Percentiles rank a stretch among this genome's conserved stretches.
phyloP scores from a whole-genome alignment of 2,797 vertebrate species.

The Pseudomugil tenellus region DNA sequence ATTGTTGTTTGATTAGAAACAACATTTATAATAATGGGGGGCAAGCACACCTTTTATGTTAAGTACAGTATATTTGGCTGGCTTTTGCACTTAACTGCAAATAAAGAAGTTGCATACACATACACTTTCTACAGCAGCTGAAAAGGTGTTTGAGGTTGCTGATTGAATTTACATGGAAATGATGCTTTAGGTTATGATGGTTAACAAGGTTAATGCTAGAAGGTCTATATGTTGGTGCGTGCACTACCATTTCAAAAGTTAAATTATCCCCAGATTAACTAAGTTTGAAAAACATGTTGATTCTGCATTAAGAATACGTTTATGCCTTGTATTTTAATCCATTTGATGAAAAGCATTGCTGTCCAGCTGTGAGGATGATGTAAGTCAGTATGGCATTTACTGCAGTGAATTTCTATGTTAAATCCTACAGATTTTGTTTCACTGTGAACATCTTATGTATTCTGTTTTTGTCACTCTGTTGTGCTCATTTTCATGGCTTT shows the following conservation, averaged over 20 bases:
- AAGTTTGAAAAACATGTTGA: not conserved
- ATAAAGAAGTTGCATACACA: not conserved
- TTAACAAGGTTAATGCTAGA: not conserved
- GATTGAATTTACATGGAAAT: not conserved
- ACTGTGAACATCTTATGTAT: not conserved
- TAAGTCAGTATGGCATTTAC: not conserved
- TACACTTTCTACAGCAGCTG: not conserved
- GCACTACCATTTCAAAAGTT: not conserved
- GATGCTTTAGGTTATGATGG: not conserved
- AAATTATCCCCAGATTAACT: not conserved
- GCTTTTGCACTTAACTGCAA: not conserved
- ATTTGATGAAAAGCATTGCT: not conserved
- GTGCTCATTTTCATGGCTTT: too few species aligned
- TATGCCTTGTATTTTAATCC: not conserved
- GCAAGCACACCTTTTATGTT: too few species aligned
- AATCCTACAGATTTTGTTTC: not conserved
- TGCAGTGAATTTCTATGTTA: not conserved
- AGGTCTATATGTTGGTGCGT: not conserved
- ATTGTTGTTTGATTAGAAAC: not conserved
- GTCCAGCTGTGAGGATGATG: not conserved
- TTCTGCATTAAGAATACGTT: not conserved
- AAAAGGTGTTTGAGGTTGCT: not conserved
- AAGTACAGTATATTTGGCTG: not conserved
- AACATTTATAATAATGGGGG: not conserved
- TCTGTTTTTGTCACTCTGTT: not conserved